Base-by-base conservation (phyloP, 2,797 vertebrate species). In the Xenopus petersii region DNA sequence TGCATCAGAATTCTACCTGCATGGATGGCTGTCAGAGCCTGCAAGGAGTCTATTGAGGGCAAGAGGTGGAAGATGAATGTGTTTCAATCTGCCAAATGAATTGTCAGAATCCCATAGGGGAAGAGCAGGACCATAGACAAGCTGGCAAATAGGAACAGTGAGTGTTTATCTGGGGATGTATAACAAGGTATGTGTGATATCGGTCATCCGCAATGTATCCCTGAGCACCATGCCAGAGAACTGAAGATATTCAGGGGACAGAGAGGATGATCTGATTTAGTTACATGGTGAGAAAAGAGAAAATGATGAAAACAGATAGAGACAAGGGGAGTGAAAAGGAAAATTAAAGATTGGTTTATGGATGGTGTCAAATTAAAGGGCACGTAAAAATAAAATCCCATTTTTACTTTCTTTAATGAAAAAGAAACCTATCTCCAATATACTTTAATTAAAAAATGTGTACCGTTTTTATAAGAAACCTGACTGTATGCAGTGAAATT, bases 31-130 rank as follows among this genome's bases (percentile, higher is more conserved):
- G 75, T 73, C 75, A 59, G 33, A 77, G 49, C 30, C 49, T 49
- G 60, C 33, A 69, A 48, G 49, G 66, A 73, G 60, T 58, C 60
- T 64, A 16, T 59, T n/a, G 65, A 73, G 58, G 47, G 26, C 46
- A 33, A 63, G 70, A 69, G 65, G 60, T 63, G 36, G 65, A 78
- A 78, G 70, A 78, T 56, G 42, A 78, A 78, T 69, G 75, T 51
- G 49, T 78, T 73, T 73, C 75, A 64, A 64, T 69, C 75, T 73
- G 73, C 65, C 70, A 64, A 69, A 24, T 78, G 51, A 42, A 78
- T 71, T 73, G 47, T 56, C 36, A 56, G 33, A 13, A 13, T 67
- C 75, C 65, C 70, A 58, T 51, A 46, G 75, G 70, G 64, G 3
- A 21, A 54, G 42, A 77, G 36, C 15, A 68, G 71, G 58, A 64